Evolutionary conservation across 2,797 vertebrate genomes (phyloP).

Genomic region (Typhlichthys eigenmanni): DNA sequence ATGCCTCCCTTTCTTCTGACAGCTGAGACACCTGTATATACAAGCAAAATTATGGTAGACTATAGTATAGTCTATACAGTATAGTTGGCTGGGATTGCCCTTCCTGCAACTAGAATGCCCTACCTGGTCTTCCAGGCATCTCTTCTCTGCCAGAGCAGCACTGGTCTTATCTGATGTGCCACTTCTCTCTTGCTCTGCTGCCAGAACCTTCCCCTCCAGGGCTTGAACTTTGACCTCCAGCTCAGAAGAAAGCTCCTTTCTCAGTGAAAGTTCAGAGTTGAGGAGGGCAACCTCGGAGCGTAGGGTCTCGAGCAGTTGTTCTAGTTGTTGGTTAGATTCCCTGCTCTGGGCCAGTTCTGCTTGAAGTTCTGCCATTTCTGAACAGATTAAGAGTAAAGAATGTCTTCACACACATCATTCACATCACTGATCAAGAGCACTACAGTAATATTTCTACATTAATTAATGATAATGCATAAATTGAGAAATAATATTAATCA

Average conservation of each 20-base stretch:
- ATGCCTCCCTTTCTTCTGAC: conserved; percentile 66
- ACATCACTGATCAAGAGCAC: neutral
- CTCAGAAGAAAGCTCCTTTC: conserved; percentile 67
- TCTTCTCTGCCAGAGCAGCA: conserved; percentile 57
- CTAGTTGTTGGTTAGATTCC: conserved; percentile 54
- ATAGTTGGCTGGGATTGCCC: neutral
- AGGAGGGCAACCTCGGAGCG: conserved; percentile 66
- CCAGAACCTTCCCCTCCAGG: conserved; percentile 60
- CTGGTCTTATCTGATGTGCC: conserved; percentile 58
- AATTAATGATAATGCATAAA: neutral
- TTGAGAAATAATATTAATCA: neutral
- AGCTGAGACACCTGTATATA: conserved; percentile 50
- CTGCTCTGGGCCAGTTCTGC: conserved; percentile 39
- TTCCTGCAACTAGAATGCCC: neutral
- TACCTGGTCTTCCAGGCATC: conserved; percentile 53
- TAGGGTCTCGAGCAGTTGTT: conserved; percentile 63
- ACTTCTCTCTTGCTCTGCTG: conserved; percentile 66
- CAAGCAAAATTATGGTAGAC: neutral
- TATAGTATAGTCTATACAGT: neutral
- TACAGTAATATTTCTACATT: neutral
- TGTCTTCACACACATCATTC: conserved; percentile 1
- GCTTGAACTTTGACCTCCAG: conserved; percentile 64
- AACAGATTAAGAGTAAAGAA: conserved; percentile 6
- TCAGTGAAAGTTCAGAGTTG: conserved; percentile 67
- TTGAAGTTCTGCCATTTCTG: conserved; percentile 33